Conservation (phyloP, 2,113 vertebrate species). For the Thalassarche chlororhynchos region DNA sequence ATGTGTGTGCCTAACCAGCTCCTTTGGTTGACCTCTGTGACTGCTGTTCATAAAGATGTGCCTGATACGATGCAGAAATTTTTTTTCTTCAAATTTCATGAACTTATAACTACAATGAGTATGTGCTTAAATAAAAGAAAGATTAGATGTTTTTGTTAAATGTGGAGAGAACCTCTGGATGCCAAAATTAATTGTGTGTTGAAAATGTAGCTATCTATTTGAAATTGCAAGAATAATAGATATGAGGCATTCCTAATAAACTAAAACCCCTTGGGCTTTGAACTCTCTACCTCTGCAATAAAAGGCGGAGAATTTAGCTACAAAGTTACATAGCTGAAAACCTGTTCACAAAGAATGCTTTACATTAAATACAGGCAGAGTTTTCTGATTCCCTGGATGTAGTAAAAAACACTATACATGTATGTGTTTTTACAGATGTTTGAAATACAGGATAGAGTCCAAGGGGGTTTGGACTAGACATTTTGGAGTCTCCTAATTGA, state of each 20-base stretch:
- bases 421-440: background rate
- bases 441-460: background rate
- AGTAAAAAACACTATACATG: background rate
- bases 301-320: background rate
- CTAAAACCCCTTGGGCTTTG: background rate
- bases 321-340: background rate
- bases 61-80: background rate
- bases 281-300: background rate
- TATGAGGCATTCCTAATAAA: background rate
- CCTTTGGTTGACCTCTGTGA: background rate
- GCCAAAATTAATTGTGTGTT: background rate
- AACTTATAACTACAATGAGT: background rate
- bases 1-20: background rate
- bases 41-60: background rate
- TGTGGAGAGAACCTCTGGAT: background rate
- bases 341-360: background rate
- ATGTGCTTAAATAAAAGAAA: background rate
- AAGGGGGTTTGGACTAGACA: background rate
- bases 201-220: background rate
- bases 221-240: background rate
- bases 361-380: background rate
- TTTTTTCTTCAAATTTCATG: background rate
- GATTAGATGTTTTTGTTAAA: background rate
- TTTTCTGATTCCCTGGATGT: background rate
- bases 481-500: background rate